A percentile compares a stretch with the other conserved stretches of the same genome.
phyloP scores from a whole-genome alignment of 2,888 invertebrate species.

The Nymphalis urticae region DNA sequence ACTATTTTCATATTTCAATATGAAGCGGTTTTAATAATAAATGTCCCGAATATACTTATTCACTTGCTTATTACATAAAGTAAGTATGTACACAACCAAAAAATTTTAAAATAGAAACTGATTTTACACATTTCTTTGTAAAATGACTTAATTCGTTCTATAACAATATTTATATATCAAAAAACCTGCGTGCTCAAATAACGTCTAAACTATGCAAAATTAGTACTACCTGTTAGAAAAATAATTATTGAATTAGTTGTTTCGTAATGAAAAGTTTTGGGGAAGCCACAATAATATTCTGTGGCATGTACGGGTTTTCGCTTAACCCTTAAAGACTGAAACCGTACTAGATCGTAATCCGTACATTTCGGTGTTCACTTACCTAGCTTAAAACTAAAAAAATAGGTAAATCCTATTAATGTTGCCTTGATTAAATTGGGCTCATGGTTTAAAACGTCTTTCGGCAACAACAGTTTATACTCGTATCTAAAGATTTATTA shows the following conservation, averaged over 20 bases:
- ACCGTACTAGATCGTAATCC: slow-evolving; percentile 75
- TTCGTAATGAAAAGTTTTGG: slow-evolving; percentile 23
- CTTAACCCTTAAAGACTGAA: slow-evolving; percentile 77
- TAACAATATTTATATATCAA: no score
- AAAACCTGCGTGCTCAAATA: no score
- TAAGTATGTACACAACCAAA: no score
- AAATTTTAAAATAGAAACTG: no score
- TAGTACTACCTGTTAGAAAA: no score
- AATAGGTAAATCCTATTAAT: slow-evolving; percentile 68
- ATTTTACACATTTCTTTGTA: no score
- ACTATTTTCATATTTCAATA: no score
- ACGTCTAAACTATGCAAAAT: not conserved
- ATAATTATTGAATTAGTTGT: not conserved
- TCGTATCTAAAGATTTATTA: no score
- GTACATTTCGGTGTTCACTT: slow-evolving; percentile 56
- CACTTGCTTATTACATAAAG: no score
- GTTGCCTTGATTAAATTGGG: slow-evolving; percentile 54
- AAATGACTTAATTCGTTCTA: no score
- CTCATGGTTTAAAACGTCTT: slow-evolving; percentile 37
- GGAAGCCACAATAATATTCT: slow-evolving; percentile 57
- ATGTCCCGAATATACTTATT: no score
- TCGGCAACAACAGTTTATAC: not conserved
- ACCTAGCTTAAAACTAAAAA: slow-evolving; percentile 38
- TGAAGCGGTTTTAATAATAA: no score
- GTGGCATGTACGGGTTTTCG: slow-evolving; percentile 42